Evolutionary conservation across 1,140 invertebrate species (phyloP), one percentile per base, ranked within the genome.

Genomic region (Drosophila dunni): DNA sequence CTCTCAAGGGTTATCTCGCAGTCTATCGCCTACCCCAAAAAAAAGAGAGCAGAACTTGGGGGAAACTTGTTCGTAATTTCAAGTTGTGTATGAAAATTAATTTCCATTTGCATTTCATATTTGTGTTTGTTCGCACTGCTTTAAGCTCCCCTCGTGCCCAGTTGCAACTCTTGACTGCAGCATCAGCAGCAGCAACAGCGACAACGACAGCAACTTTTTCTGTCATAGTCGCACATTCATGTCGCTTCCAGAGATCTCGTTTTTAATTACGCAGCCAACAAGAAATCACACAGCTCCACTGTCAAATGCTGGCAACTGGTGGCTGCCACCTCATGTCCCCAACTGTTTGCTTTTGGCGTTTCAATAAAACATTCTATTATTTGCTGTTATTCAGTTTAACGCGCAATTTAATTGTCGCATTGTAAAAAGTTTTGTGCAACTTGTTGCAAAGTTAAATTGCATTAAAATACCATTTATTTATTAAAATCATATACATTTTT

Each of bases 381-480:
- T 88, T 80, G 83, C 73, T 79, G 72, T 69, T 86, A 64, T 80
- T 71, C 77, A 83, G 84, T 79, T 86, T 86, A 86, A 83, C 79
- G 83, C 83, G 83, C 77, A 74, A 74, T 77, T 81, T 77, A 70
- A 79, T 85, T 77, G 71, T 61, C 51, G 50, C 57, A 15, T 54
- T 54, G 46, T 53, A 62, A 71, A 68, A 78, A 70, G 63, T 83
- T 81, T 57, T 36, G 50, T 54, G 53, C 62, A 82, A 83, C 76
- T 88, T 79, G 82, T 88, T 79, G 83, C 61, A 75, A 80, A 86
- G 62, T 83, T 88, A 71, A 86, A 88, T 78, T 88, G 72, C 73
- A 79, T 73, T 64, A 36, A 72, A 57, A 56, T 74, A 62, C n/a
- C n/a, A 42, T 42, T 54, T 36, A 15, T 62, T 68, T 73, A 7